These are phyloP conservation scores for Sarotherodon lohbergeri DNA, from an alignment of 2,113 vertebrate genomes.

Conservation along the genomic window DNA sequence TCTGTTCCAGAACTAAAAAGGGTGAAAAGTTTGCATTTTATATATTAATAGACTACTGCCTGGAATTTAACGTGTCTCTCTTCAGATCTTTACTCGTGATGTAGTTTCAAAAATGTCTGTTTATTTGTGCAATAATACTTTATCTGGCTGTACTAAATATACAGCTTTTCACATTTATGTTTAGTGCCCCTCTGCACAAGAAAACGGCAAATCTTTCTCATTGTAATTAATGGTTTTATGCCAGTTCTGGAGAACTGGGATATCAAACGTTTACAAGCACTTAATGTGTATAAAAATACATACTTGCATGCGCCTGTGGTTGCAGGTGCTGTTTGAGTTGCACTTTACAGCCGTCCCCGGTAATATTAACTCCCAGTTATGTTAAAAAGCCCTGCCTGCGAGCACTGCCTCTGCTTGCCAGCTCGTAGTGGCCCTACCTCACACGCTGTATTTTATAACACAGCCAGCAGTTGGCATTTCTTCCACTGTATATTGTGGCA, in stretches of 20 bases:
- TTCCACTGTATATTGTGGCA: not conserved
- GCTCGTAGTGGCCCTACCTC: not conserved
- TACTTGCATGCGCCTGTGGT: not conserved
- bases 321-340: constrained; percentile 13
- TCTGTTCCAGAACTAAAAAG: not conserved
- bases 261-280: not conserved
- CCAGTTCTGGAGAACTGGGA: not conserved
- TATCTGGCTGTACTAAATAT: not conserved
- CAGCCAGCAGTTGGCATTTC: not conserved
- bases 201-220: not conserved
- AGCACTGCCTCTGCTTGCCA: not conserved
- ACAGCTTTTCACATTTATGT: not conserved
- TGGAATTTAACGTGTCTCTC: not conserved
- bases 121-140: not conserved
- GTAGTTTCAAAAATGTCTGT: not conserved
- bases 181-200: not conserved
- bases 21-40: not conserved
- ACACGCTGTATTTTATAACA: not conserved
- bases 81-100: not conserved
- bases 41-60: not conserved
- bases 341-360: not conserved
- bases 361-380: not conserved
- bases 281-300: not conserved
- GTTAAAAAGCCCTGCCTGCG: not conserved
- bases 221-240: not conserved